Percentiles rank a stretch among this genome's conserved stretches.
phyloP scores from a whole-genome alignment of 2,797 vertebrate species.

The Sebastes oblongus region DNA sequence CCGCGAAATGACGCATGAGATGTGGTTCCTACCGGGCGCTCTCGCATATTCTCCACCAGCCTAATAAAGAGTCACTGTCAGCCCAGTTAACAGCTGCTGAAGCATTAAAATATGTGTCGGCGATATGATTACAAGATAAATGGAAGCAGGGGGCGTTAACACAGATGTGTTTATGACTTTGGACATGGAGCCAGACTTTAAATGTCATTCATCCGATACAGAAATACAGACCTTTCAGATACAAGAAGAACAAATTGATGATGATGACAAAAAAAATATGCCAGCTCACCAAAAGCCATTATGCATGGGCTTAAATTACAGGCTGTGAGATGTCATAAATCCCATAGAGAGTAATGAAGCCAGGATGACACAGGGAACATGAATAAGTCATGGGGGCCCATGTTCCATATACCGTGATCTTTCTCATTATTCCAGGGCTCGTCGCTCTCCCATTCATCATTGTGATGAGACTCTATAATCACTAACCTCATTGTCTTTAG shows the following conservation, averaged over 20 bases:
- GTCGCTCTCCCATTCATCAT: conserved; percentile 61
- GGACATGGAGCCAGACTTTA: not conserved
- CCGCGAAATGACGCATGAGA: not conserved
- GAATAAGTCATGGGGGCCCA: conserved; percentile 69
- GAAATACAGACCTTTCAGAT: not conserved
- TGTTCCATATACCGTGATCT: conserved; percentile 46
- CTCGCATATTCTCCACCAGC: conserved; percentile 12
- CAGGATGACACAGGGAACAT: conserved; percentile 48
- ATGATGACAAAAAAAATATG: conserved; percentile 35
- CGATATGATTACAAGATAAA: conserved; percentile 6
- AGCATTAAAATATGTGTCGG: conserved; percentile 5
- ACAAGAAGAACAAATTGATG: conserved; percentile 29
- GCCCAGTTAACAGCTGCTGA: conserved; percentile 14
- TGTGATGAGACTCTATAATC: conserved; percentile 32
- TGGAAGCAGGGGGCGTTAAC: not conserved
- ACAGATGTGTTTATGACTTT: conserved; percentile 6
- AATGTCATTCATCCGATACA: not conserved
- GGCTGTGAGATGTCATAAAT: conserved; percentile 60
- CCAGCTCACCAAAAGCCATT: conserved; percentile 46
- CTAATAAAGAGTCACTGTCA: conserved; percentile 21
- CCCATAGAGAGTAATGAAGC: conserved; percentile 53
- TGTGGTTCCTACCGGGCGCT: not conserved
- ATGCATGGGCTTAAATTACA: conserved; percentile 62
- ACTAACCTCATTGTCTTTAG: conserved; percentile 18
- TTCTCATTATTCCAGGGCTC: conserved; percentile 51